These are phyloP conservation scores for Anisognathus igniventris DNA, from an alignment of 2,797 vertebrate genomes.

Conservation along the genomic window DNA sequence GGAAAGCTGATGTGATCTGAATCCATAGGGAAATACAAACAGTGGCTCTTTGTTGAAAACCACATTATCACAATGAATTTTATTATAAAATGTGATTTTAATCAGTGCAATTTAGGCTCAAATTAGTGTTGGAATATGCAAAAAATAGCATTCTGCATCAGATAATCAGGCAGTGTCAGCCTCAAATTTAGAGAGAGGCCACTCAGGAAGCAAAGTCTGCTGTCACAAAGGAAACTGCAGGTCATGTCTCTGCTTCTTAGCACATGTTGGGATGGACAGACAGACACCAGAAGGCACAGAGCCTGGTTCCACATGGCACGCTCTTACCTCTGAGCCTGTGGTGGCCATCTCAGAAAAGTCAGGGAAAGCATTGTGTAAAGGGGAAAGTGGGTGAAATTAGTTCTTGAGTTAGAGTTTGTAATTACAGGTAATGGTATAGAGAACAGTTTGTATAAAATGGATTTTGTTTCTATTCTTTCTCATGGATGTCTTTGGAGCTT, in stretches of 20 bases:
- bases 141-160: not conserved
- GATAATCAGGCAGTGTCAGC: not conserved
- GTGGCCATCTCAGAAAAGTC: not conserved
- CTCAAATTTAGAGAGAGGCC: not conserved
- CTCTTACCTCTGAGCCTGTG: not conserved
- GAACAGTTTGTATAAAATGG: not conserved
- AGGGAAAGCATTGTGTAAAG: rapidly evolving
- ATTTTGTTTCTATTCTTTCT: not conserved
- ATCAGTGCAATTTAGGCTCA: not conserved
- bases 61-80: not conserved
- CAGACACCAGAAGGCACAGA: rapidly evolving
- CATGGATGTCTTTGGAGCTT: not conserved
- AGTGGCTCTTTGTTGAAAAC: not conserved
- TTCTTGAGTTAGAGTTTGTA: not conserved
- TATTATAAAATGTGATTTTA: not conserved
- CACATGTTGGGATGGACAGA: not conserved
- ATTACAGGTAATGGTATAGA: not conserved
- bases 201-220: not conserved
- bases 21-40: not conserved
- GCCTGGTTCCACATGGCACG: rapidly evolving
- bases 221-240: not conserved
- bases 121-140: not conserved
- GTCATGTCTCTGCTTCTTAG: not conserved
- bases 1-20: not conserved
- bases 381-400: not conserved